A percentile compares a stretch with the other conserved stretches of the same genome.
Evolutionary conservation across 2,888 invertebrate genomes (phyloP).

Genomic region (Ectemnius continuus): DNA sequence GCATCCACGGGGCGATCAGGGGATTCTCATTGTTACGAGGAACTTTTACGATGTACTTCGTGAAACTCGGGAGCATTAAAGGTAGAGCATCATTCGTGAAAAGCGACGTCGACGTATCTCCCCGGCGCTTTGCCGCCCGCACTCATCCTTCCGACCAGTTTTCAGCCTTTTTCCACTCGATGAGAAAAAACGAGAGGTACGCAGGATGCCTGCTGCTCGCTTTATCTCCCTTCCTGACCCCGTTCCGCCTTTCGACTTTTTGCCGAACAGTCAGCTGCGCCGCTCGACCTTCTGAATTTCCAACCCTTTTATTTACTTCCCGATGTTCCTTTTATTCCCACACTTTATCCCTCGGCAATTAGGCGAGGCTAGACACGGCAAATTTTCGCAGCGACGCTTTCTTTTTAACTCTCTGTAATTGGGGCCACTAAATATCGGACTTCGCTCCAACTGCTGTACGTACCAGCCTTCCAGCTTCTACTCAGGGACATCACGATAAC

Average conservation of each 20-base stretch:
- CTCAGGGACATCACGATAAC: too few species aligned
- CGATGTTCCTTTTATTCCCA: neutral
- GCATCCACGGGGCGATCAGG: neutral
- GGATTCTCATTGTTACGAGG: neutral
- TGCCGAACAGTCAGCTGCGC: conserved; percentile 14
- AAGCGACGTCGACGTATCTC: neutral
- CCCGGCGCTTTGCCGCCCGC: neutral
- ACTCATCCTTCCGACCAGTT: neutral
- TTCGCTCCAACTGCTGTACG: too few species aligned
- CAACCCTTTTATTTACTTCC: neutral
- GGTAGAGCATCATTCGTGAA: neutral
- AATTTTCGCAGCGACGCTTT: neutral
- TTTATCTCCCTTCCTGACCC: conserved; percentile 34
- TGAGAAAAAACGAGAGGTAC: conserved; percentile 9
- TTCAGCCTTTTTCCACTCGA: conserved; percentile 1
- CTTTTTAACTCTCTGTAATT: neutral
- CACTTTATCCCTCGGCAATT: conserved; percentile 3
- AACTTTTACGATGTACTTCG: conserved; percentile 8
- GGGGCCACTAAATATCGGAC: too few species aligned
- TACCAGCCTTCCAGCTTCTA: too few species aligned
- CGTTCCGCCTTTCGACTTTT: conserved; percentile 29
- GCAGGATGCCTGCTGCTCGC: conserved; percentile 13
- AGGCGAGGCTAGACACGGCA: neutral
- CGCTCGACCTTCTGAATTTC: neutral
- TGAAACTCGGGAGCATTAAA: neutral